Percentiles rank a stretch among this genome's conserved stretches.
These are phyloP conservation scores for Octodon degus DNA, from an alignment of 2,113 vertebrate species.

Conservation along the genomic window DNA sequence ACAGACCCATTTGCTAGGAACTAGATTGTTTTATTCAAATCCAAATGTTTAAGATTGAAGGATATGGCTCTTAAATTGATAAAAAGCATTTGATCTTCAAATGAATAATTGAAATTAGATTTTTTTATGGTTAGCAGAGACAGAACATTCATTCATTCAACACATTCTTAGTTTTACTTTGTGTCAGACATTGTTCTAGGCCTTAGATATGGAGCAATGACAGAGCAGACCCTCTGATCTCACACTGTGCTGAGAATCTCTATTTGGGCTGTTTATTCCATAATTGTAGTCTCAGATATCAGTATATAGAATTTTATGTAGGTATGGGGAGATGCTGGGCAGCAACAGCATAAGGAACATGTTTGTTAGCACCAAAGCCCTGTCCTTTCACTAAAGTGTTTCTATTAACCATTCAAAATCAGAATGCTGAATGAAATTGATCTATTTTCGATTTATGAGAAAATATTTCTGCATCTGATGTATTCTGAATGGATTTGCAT, in stretches of 20 bases:
- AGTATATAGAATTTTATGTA: rapidly evolving
- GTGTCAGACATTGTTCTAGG: rapidly evolving
- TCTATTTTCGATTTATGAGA: neutral
- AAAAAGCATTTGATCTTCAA: neutral
- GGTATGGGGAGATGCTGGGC: neutral
- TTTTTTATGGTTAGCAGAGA: neutral
- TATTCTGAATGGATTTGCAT: rapidly evolving
- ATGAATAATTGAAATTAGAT: neutral
- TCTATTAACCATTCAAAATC: neutral
- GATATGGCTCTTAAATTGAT: neutral
- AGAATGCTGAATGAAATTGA: neutral
- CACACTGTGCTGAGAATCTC: neutral
- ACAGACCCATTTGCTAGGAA: neutral
- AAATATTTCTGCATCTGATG: neutral
- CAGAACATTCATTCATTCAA: neutral
- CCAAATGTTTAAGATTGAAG: neutral
- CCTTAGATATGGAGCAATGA: rapidly evolving
- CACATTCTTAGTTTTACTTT: rapidly evolving
- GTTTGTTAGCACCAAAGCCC: rapidly evolving
- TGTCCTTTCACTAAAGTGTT: neutral
- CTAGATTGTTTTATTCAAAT: neutral
- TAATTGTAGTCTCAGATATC: neutral
- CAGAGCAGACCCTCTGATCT: neutral
- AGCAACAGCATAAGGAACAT: rapidly evolving
- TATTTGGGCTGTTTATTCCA: neutral